Evolutionary conservation across 2,888 invertebrate species (phyloP), one percentile per base, ranked within the genome.

Genomic region (Yponomeuta malinellus): DNA sequence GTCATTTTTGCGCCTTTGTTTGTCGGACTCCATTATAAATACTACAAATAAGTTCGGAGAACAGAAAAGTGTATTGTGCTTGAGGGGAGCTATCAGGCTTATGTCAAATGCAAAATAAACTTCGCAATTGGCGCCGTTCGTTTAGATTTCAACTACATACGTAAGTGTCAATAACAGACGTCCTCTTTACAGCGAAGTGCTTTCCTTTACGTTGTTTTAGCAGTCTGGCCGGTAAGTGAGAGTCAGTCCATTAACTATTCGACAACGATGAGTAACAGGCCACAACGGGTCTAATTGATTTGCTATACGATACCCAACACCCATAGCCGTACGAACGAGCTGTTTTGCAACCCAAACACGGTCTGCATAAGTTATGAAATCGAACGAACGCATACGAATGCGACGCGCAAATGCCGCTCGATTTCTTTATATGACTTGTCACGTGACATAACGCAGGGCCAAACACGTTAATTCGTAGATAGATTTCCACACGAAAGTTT

Each of bases 301-400:
- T 81, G 81, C 79, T 75, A 81, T 80, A 76, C 79, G 75, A 78
- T 75, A 77, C 78, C 73, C 72, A 69, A 73, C 75, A 73, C 74
- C 74, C 75, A 75, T 75, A 76, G 74, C 72, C 68, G 75, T 74
- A 73, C 33, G 23, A 75, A 78, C 76, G 74, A 72, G 72, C 70
- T 52, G 59, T 71, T 71, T 71, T 72, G 74, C 74, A 81, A 84
- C 84, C 82, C 80, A 80, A 84, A 83, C 77, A 43, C 64, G 68
- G 69, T 31, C 73, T 79, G 63, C 59, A 63, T 68, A 59, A 74
- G 80, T 86, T 86, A 85, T 81, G 85, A 84, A 87, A 87, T 79
- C 77, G 76, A 82, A 80, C 77, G 76, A 82, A 80, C 74, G 76
- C 23, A 65, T 65, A 48, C 6, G 48, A 64, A 43, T n/a, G 31